These are phyloP conservation scores for Fragum sueziense DNA, from an alignment of 2,888 invertebrate species.

Conservation along the genomic window DNA sequence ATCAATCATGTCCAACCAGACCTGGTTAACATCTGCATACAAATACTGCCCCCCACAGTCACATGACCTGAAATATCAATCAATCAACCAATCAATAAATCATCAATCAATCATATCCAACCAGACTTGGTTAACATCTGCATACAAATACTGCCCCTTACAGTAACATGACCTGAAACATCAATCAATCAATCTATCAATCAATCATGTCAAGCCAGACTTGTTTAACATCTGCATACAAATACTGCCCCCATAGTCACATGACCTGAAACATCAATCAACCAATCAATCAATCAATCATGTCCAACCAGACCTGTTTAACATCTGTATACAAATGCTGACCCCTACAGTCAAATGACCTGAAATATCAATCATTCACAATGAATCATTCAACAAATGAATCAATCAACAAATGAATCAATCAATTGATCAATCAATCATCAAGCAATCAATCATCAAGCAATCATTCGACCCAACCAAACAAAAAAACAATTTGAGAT, in stretches of 20 bases:
- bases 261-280: slow-evolving; percentile 74
- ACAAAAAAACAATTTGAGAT: no score
- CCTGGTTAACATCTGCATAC: slow-evolving; percentile 80
- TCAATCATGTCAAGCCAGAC: slow-evolving; percentile 78
- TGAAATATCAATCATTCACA: slow-evolving; percentile 58
- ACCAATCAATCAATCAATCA: slow-evolving; percentile 79
- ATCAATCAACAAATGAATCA: no score
- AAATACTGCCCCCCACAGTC: slow-evolving; percentile 80
- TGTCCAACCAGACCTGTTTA: slow-evolving; percentile 79
- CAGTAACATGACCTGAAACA: slow-evolving; percentile 79
- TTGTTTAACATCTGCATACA: slow-evolving; percentile 80
- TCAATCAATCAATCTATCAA: no score
- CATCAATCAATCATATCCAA: no score
- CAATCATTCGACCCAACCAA: slow-evolving; percentile 79
- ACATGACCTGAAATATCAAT: slow-evolving; percentile 76
- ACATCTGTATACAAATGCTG: slow-evolving; percentile 80
- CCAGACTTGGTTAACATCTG: slow-evolving; percentile 79
- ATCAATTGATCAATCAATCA: no score
- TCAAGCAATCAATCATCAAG: no score
- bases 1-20: slow-evolving; percentile 79
- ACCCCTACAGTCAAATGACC: slow-evolving; percentile 81
- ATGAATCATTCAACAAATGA: no score
- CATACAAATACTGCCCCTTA: slow-evolving; percentile 81
- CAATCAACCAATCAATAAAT: no score
- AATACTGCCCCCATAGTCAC: slow-evolving; percentile 80